Conservation (phyloP, 2,113 vertebrate genomes). For the Neogale vison region DNA sequence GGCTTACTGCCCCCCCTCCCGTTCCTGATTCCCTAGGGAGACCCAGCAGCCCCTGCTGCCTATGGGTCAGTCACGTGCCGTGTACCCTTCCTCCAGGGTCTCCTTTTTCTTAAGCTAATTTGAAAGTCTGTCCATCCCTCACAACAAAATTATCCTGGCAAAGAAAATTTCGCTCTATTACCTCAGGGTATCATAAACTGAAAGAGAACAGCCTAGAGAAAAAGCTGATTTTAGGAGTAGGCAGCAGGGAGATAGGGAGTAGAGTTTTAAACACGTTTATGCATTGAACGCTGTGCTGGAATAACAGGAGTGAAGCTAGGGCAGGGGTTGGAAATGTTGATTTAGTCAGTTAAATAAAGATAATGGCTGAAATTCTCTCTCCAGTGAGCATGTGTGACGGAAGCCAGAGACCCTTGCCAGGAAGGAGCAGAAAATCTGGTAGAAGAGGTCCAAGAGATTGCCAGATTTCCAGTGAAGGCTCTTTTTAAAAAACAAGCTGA, state of each 20-base stretch:
- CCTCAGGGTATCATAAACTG: neutral
- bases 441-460: neutral
- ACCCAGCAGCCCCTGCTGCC: neutral
- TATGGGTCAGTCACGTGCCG: neutral
- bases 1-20: neutral
- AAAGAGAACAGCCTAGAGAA: neutral
- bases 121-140: neutral
- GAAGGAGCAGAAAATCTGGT: neutral
- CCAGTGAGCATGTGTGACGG: neutral
- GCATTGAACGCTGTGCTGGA: rapidly evolving
- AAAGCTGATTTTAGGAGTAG: neutral
- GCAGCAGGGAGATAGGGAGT: neutral
- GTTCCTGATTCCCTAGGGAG: neutral
- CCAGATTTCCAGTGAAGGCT: neutral
- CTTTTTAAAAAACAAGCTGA: neutral
- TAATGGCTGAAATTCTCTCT: neutral
- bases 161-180: neutral
- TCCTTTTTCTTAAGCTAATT: neutral
- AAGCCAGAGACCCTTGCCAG: neutral
- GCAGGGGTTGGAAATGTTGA: too few species aligned
- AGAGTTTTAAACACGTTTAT: neutral
- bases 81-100: neutral
- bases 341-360: neutral
- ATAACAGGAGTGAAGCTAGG: too few species aligned
- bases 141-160: neutral